Evolutionary conservation across 2,888 invertebrate genomes (phyloP), one percentile per base, ranked within the genome.

Genomic region (Periphyllus acericola): DNA sequence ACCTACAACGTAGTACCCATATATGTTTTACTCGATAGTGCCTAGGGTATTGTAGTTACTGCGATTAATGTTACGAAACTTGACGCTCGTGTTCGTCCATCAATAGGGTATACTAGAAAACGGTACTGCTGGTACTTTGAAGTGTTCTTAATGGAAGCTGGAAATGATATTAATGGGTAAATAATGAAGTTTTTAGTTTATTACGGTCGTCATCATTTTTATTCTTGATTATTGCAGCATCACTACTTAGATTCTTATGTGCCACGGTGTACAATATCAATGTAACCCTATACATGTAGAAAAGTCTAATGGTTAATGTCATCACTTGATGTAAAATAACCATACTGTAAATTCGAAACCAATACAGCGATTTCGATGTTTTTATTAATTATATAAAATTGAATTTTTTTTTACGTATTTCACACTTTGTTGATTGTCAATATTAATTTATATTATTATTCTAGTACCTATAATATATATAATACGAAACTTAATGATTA

Each of bases 21-120:
- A n/a, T n/a, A 52, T 55, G 34, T 32, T 75, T 75, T 17, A 66
- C 17, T 19, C 29, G 14, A 4, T 21, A 3, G n/a, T 74, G 17
- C 34, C 19, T 29, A n/a, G n/a, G n/a, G n/a, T n/a, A 74, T 34
- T 60, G 60, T 60, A 19, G 40, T 11, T 60, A 55, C 60, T 75
- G 75, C n/a, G 29, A 66, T 75, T 60, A 75, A 29, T 29, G 66
- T 75, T 74, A 6, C 5, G 34, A 75, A 60, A 83, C n/a, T 55
- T 74, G 52, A 83, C 40, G 40, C n/a, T 60, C 60, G 19, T 46
- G 55, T 55, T 72, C 32, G 34, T 83, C 34, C 19, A 74, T 83
- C 36, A 34, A 55, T n/a, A 36, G 5, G 34, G 21, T 9, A 55
- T 2, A 80, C 19, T 34, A n/a, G n/a, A 55, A 36, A 55, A 74